Percentiles rank a stretch among this genome's conserved stretches.
phyloP scores from a whole-genome alignment of 2,888 invertebrate species.

The Mesorhabditis sp. region DNA sequence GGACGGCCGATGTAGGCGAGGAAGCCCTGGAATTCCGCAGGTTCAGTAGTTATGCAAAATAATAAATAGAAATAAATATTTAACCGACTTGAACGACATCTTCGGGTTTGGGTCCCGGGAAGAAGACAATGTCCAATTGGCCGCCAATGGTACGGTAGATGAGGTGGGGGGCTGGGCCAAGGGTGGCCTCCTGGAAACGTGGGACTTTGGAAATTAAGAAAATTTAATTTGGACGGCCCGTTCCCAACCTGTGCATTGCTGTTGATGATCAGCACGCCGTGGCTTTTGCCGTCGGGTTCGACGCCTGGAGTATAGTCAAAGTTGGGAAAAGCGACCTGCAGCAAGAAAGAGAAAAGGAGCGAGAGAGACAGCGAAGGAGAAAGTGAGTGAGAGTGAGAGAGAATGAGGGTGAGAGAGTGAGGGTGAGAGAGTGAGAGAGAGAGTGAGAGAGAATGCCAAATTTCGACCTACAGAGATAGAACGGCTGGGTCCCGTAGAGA shows the following conservation, averaged over 20 bases:
- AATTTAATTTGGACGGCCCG: too few relatives aligned
- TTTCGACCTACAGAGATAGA: conserved; percentile 36
- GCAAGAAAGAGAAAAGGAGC: background rate
- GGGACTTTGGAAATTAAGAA: background rate
- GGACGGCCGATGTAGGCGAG: conserved; percentile 50
- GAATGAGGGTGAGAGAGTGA: too few relatives aligned
- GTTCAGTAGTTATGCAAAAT: background rate
- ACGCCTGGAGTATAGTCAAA: conserved; percentile 17
- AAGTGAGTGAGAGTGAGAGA: background rate
- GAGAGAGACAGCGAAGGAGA: background rate
- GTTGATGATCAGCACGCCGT: conserved; percentile 51
- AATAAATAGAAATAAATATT: background rate
- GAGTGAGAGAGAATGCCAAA: background rate
- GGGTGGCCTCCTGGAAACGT: conserved; percentile 41
- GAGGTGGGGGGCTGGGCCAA: conserved; percentile 60
- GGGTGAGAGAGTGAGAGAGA: background rate
- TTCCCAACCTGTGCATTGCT: conserved; percentile 31
- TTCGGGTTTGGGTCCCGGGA: conserved; percentile 58
- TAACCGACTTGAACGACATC: conserved; percentile 50
- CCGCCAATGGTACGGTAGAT: conserved; percentile 69
- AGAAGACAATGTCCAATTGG: conserved; percentile 55
- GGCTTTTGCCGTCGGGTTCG: conserved; percentile 48
- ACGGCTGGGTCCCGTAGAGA: conserved; percentile 52
- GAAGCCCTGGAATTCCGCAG: conserved; percentile 43
- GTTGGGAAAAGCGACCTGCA: background rate